Evolutionary conservation across 2,797 vertebrate genomes (phyloP).

Genomic region (Lophius americanus): DNA sequence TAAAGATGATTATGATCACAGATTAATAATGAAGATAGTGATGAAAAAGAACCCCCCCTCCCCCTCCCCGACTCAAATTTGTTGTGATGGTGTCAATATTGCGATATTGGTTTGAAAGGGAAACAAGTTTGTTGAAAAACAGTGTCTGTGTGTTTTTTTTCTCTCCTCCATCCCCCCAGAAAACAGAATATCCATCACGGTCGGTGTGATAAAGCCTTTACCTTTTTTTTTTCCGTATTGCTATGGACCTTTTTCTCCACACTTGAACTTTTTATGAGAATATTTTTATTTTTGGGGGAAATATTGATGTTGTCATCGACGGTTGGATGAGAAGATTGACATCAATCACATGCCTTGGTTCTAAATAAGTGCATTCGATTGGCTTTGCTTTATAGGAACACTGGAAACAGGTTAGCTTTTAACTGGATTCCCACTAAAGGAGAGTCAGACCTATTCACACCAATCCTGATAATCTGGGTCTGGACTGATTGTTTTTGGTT

Average conservation of each 20-base stretch:
- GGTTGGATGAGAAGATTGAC: background rate
- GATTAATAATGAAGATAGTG: slow-evolving; percentile 72
- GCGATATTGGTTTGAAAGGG: slow-evolving; percentile 80
- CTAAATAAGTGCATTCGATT: background rate
- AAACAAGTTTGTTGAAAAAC: slow-evolving; percentile 80
- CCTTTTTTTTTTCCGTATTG: slow-evolving; percentile 24
- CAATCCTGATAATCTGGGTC: too few relatives aligned
- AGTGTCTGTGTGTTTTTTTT: slow-evolving; percentile 65
- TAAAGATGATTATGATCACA: slow-evolving; percentile 82
- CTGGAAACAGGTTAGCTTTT: background rate
- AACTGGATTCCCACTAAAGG: too few relatives aligned
- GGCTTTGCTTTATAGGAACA: slow-evolving; percentile 1
- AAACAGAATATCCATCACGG: slow-evolving; percentile 5
- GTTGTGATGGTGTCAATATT: slow-evolving; percentile 83
- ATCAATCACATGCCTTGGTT: background rate
- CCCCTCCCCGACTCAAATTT: slow-evolving; percentile 67
- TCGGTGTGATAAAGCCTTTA: slow-evolving; percentile 22
- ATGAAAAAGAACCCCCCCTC: slow-evolving; percentile 45
- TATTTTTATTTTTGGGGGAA: background rate
- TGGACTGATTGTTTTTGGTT: too few relatives aligned
- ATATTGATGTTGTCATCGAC: background rate
- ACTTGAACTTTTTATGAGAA: background rate
- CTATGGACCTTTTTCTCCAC: slow-evolving; percentile 40
- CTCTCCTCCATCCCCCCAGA: background rate
- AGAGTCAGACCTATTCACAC: too few relatives aligned